Evolutionary conservation across 2,113 vertebrate genomes (phyloP), one percentile per base, ranked within the genome.

Genomic region (Guaruba guarouba): DNA sequence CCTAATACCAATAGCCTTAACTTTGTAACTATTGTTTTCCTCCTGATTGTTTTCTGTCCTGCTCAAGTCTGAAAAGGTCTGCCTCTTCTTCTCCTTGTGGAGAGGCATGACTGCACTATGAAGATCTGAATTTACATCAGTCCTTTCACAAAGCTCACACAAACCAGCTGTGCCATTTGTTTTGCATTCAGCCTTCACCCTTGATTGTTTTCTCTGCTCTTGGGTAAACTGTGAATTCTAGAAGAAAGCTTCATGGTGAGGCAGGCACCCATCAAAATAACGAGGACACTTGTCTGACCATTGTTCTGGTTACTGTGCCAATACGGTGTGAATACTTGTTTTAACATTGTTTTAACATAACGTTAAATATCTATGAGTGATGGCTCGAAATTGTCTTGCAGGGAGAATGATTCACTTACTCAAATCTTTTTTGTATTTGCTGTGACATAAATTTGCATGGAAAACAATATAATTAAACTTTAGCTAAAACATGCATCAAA

Each of bases 321-420:
- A 0, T 51, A 33, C 0, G 1, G 31, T 27, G 62, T 20, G 39
- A 84, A 76, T 23, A 6, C 2, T 64, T 44, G 11, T 6, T 76
- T 90, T 82, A 37, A 55, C 75, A 59, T 39, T 43, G 11, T 5
- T 76, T 90, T 80, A 35, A 48, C 75, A 59, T 39, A 12, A 17
- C 11, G 12, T 37, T 82, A 52, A 41, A 16, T 46, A 15, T 43
- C 37, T 7, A 4, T 31, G 10, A 43, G 9, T 33, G 31, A 10
- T 64, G 41, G 46, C 25, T 94, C 13, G 46, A 29, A 80, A 63
- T 10, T 39, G 17, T 3, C 66, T 64, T 76, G 59, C 27, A 46
- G 37, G 57, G 59, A 57, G 71, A 52, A 68, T 27, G 9, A 48
- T 39, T 92, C 35, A 11, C 33, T 48, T 68, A 20, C 12, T 80